Evolutionary conservation across 2,888 invertebrate genomes (phyloP).

Genomic region (Tipula vernalis): DNA sequence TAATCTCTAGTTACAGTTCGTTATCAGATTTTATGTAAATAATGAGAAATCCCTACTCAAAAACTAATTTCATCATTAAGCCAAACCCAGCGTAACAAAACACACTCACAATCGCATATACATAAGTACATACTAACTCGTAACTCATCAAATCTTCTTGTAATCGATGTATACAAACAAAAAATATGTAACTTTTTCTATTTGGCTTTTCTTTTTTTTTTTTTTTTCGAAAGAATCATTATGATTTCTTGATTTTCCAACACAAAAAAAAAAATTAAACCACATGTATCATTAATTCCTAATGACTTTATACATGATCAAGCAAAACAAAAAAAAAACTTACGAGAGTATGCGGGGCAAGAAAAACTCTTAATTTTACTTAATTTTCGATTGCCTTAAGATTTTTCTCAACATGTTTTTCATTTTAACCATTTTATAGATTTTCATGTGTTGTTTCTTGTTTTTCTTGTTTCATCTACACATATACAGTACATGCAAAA

Average conservation of each 20-base stretch:
- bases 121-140: not conserved
- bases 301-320: not conserved
- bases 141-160: not conserved
- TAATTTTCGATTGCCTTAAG: conserved; percentile 4
- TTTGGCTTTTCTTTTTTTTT: too few relatives aligned
- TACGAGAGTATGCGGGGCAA: not conserved
- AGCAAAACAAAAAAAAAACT: not conserved
- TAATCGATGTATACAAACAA: not conserved
- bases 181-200: not conserved
- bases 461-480: not conserved
- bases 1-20: not conserved
- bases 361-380: not conserved
- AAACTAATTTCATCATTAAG: not conserved
- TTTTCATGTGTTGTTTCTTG: not conserved
- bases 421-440: not conserved
- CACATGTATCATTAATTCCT: not conserved
- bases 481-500: not conserved
- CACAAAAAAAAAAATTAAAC: not conserved
- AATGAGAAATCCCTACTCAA: not conserved
- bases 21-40: not conserved
- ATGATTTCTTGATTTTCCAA: not conserved
- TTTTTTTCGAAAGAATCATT: not conserved
- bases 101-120: not conserved
- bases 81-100: not conserved
- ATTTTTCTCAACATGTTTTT: not conserved